phyloP scores from a whole-genome alignment of 2,113 vertebrate species.

The Geothlypis trichas region DNA sequence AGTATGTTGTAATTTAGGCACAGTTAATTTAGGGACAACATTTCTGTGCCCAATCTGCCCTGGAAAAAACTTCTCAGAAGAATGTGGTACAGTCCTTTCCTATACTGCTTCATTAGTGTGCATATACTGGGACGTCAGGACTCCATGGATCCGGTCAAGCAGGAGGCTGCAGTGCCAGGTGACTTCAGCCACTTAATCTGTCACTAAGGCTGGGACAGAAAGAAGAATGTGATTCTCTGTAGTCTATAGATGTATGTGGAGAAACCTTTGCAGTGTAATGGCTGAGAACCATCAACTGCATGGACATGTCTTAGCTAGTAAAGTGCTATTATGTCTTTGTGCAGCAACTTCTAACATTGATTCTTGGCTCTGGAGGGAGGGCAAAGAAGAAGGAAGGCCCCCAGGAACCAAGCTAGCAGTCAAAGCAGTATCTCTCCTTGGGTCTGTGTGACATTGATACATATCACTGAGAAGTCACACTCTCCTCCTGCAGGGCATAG shows the following conservation, averaged over 20 bases:
- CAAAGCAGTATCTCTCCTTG: background rate
- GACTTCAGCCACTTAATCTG: background rate
- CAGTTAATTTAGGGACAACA: too few species aligned
- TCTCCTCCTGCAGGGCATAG: slow-evolving; percentile 33
- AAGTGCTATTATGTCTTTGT: background rate
- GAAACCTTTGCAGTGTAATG: background rate
- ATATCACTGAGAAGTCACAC: slow-evolving; percentile 30
- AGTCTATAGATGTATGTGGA: background rate
- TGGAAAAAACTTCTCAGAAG: background rate
- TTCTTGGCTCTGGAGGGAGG: background rate
- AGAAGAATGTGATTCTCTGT: background rate
- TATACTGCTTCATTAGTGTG: background rate
- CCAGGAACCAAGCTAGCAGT: background rate
- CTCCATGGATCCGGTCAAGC: background rate
- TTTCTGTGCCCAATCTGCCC: background rate
- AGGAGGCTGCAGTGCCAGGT: background rate
- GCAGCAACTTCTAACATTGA: background rate
- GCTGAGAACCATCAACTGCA: background rate
- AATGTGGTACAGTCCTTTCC: background rate
- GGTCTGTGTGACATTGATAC: slow-evolving; percentile 30
- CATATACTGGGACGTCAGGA: background rate
- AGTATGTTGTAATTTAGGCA: background rate
- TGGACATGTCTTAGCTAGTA: background rate
- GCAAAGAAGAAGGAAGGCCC: background rate
- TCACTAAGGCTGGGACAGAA: background rate